Base-by-base conservation (phyloP, 2,797 vertebrate species). In the Argentina silus region DNA sequence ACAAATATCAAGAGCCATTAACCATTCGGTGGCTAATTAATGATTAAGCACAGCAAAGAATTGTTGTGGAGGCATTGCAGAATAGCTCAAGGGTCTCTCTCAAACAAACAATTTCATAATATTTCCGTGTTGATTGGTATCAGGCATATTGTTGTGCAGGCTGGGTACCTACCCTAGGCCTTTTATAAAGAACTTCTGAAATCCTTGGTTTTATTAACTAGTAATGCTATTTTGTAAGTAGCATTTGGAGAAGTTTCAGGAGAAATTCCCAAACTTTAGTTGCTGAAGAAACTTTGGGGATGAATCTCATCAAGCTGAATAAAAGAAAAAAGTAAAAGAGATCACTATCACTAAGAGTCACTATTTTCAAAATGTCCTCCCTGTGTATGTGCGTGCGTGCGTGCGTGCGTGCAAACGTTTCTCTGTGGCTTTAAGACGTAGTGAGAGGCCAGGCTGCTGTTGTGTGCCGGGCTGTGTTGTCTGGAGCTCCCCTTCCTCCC, bases 1-100 rank as follows among this genome's bases (percentile, higher is more conserved):
- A 78, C 76, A 75, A 74, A 81, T 73, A 71, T 74, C 57, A 62
- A 15, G 7, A 67, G 77, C 75, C 65, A 50, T 85, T 83, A 79
- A 83, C 76, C 72, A 67, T 83, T 72, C 59, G 47, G 78, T 83
- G 44, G 48, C 78, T 61, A 66, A 73, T 78, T 70, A 80, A 80
- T 83, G 63, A 81, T 83, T 75, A 68, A 78, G 68, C 68, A 75
- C 45, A 6, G 11, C 8, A 65, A 44, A 11, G 72, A 44, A 51
- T 77, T 71, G 72, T 42, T 75, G 69, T 14, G 21, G 57, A 71
- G 53, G 72, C 47, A 8, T n/a, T 55, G 12, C n/a, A 56, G 64
- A 23, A 60, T 57, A 59, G 61, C 56, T 70, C 17, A 9, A 50
- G 27, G 68, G 14, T 45, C 12, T 63, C 3, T 75, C 55, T 61